Conservation (phyloP, 2,113 vertebrate genomes). For the Rattus norvegicus region DNA sequence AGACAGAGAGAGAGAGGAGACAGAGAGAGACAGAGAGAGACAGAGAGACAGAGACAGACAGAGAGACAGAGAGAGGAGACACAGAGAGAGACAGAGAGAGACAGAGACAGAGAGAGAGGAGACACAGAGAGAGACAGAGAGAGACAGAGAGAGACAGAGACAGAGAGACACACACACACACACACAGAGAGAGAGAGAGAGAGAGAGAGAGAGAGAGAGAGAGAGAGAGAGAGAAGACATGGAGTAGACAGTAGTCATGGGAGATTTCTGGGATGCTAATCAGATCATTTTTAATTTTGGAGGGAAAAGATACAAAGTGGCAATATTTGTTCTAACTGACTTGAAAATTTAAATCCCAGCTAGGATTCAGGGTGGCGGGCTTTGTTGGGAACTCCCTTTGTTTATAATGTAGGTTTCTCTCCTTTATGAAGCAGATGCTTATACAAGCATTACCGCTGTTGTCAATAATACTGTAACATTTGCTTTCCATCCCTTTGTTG, state of each 20-base stretch:
- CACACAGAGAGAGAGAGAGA: not conserved
- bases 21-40: no score
- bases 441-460: slow-evolving; percentile 78
- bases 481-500: slow-evolving; percentile 85
- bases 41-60: no score
- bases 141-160: no score
- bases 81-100: no score
- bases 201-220: not conserved
- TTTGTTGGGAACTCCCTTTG: slow-evolving; percentile 65
- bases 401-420: slow-evolving; percentile 77
- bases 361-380: slow-evolving; percentile 49
- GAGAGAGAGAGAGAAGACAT: not conserved
- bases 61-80: no score
- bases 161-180: no score
- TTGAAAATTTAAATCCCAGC: slow-evolving; percentile 66
- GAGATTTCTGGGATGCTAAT: slow-evolving; percentile 51
- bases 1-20: not conserved
- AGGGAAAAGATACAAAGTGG: slow-evolving; percentile 53
- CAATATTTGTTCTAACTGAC: slow-evolving; percentile 56
- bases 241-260: not conserved
- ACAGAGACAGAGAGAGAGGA: not conserved
- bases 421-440: slow-evolving; percentile 82
- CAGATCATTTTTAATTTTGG: slow-evolving; percentile 39
- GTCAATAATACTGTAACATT: slow-evolving; percentile 85
- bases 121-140: no score